Percentiles rank a stretch among this genome's conserved stretches.
Evolutionary conservation across 2,888 invertebrate species (phyloP).

Genomic region (Drosophila prolongata): DNA sequence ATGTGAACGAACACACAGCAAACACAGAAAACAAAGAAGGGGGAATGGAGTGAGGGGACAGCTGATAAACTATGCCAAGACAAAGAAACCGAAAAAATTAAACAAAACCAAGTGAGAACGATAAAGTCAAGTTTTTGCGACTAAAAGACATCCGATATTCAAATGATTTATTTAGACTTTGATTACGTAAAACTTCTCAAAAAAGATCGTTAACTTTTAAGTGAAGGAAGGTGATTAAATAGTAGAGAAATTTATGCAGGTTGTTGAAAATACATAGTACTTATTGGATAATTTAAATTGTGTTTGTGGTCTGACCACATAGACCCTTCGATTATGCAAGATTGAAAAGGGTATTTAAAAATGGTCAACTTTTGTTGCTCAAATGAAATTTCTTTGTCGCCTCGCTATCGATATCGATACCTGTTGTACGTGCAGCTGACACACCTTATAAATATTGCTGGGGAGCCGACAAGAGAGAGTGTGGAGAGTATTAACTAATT

Average conservation of each 20-base stretch:
- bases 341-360: constrained; percentile 1
- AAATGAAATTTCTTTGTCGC: constrained; percentile 66
- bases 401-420: constrained; percentile 45
- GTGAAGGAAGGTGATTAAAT: background rate
- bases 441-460: constrained; percentile 61
- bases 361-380: constrained; percentile 14
- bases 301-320: too few relatives aligned
- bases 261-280: too few relatives aligned
- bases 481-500: constrained; percentile 73
- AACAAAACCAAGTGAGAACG: constrained; percentile 10
- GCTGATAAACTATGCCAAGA: constrained; percentile 39
- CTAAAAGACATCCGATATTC: constrained; percentile 4
- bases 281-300: too few relatives aligned
- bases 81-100: constrained; percentile 23
- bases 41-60: background rate
- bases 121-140: constrained; percentile 18
- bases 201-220: constrained; percentile 1
- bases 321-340: background rate
- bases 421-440: constrained; percentile 48
- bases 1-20: constrained; percentile 67
- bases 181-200: background rate
- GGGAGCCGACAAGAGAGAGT: background rate
- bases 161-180: constrained; percentile 14
- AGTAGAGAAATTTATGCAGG: background rate
- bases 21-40: constrained; percentile 41